These are phyloP conservation scores for Steinernema hermaphroditum DNA, from an alignment of 2,888 invertebrate genomes.

Conservation along the genomic window DNA sequence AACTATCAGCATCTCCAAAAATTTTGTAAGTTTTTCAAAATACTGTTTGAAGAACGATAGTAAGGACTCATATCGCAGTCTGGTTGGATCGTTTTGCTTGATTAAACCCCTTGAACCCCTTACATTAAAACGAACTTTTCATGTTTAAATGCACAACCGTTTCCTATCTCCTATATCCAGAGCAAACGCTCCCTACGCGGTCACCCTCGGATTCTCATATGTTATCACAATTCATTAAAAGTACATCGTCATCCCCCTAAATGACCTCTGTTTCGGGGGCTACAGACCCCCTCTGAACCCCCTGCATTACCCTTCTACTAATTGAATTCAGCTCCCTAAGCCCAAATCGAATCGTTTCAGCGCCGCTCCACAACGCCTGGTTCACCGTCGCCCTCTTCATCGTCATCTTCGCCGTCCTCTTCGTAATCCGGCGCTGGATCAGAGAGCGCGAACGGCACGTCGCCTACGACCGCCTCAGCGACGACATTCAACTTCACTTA, in stretches of 20 bases:
- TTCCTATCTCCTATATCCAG: no score
- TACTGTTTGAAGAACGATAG: no score
- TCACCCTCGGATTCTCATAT: background rate
- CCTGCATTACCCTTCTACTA: no score
- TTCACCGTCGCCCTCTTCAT: constrained; percentile 22
- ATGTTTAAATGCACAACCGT: no score
- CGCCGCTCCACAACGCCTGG: constrained; percentile 22
- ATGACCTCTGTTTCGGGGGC: no score
- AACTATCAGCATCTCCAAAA: background rate
- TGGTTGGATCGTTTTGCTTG: no score
- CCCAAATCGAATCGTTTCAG: background rate
- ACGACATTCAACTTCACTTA: constrained; percentile 12
- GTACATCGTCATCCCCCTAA: background rate
- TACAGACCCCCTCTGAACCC: no score
- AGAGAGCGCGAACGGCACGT: constrained; percentile 4
- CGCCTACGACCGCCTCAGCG: constrained; percentile 11
- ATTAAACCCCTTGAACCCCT: no score
- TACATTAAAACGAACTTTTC: no score
- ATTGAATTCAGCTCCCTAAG: background rate
- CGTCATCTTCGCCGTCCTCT: constrained; percentile 24
- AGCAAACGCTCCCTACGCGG: no score
- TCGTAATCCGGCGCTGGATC: constrained; percentile 5
- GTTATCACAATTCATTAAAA: background rate
- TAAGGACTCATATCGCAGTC: no score
- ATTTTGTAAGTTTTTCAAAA: background rate